Base-by-base conservation (phyloP, 37 sponge, comb jelly and placozoan genomes). In the Geodia barretti region DNA sequence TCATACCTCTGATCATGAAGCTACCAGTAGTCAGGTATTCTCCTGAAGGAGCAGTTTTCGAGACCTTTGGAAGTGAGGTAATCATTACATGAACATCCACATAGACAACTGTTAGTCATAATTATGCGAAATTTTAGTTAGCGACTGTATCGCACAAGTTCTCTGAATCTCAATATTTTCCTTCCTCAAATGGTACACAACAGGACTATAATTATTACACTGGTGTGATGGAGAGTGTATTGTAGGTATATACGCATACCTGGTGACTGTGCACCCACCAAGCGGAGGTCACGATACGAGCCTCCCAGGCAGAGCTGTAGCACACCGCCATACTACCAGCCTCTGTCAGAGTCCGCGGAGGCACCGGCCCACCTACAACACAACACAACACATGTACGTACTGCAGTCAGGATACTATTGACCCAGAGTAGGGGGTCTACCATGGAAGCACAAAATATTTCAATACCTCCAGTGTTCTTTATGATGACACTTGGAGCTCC, bases 1-100 rank as follows among this genome's bases (percentile, higher is more conserved):
- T n/a, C 62, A 7, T 62, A 92, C 98, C 98, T 88, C 99, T 84
- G 26, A 98, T 90, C 99, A 98, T 98, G 90, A 98, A 98, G 72
- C 97, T 96, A 2, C 99, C 99, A 62, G 99, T 96, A 5, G 91
- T 90, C 32, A 98, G 88, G 78, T 98, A 98, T 38, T 98, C 97
- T 28, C 99, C 99, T 67, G 95, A 75, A 19, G 99, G 99, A 33
- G 99, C 97, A 1, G 97, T 96, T 72, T 98, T 98, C 32, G 99
- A 98, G 4, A 98, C 99, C 93, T 97, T 58, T n/a, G 64, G 25
- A 36, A 3, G 23, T 2, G n/a, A n/a, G n/a, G n/a, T n/a, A n/a
- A n/a, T n/a, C n/a, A n/a, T n/a, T n/a, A 63, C 8, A 63, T 29
- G 4, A 2, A 7, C 3, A 63, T 3, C 28, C 64, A 63, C 3